These are phyloP conservation scores for Cardiocondyla obscurior DNA, from an alignment of 1,140 invertebrate species.

Conservation along the genomic window DNA sequence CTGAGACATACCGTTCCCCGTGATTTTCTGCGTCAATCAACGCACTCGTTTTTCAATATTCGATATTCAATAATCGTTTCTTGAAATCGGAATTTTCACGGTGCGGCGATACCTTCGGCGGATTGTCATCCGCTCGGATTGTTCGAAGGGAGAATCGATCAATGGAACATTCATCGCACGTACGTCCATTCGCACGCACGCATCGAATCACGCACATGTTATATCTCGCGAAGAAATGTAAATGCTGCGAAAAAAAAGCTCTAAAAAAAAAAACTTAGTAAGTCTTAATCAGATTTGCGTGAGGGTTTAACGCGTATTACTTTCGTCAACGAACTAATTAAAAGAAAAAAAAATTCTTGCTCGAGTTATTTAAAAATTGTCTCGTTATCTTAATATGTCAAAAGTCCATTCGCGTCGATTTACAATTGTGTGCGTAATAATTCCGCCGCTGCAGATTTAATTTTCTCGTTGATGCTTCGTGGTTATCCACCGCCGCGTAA, in stretches of 20 bases:
- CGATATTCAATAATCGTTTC: background rate
- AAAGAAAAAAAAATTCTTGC: too few species aligned
- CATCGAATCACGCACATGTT: background rate
- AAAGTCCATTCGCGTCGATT: background rate
- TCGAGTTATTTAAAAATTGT: background rate
- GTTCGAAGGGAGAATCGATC: conserved; percentile 1
- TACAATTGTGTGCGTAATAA: conserved; percentile 20
- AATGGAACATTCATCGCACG: background rate
- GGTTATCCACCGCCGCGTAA: background rate
- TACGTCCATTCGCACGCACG: background rate
- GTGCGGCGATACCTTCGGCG: background rate
- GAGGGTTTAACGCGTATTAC: background rate
- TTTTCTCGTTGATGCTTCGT: background rate
- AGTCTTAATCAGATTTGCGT: background rate
- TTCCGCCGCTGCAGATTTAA: conserved; percentile 15
- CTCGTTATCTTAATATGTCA: background rate
- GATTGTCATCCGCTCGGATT: background rate
- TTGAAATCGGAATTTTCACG: background rate
- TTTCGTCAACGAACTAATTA: background rate
- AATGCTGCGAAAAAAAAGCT: background rate
- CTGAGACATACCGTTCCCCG: background rate
- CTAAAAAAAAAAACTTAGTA: background rate
- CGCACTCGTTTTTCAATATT: background rate
- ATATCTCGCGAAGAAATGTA: background rate
- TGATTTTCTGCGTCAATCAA: background rate